Percentiles rank a stretch among this genome's conserved stretches.
phyloP scores from a whole-genome alignment of 2,113 vertebrate species.

The Leucopternis melanops region DNA sequence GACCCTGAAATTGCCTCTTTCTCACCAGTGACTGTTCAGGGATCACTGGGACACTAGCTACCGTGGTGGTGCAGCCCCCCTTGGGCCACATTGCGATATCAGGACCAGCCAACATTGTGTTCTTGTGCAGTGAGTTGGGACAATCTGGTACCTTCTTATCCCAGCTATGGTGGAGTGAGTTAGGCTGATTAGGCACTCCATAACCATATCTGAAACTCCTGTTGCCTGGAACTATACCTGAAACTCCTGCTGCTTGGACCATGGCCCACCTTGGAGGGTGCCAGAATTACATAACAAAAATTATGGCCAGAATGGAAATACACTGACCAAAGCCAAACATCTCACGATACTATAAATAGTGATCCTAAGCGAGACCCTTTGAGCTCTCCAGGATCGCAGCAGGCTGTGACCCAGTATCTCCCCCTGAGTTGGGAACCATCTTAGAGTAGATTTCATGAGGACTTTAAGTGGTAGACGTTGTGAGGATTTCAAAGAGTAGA shows the following conservation, averaged over 20 bases:
- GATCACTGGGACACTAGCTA: background rate
- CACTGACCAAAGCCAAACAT: background rate
- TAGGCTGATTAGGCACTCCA: too few relatives aligned
- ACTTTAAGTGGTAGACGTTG: too few relatives aligned
- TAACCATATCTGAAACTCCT: too few relatives aligned
- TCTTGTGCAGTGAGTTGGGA: too few relatives aligned
- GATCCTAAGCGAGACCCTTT: background rate
- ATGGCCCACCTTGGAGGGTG: too few relatives aligned
- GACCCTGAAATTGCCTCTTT: background rate
- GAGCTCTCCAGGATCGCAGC: background rate
- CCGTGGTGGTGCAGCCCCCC: too few relatives aligned
- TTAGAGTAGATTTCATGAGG: background rate
- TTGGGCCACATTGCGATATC: too few relatives aligned
- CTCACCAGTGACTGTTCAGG: background rate
- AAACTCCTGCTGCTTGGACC: too few relatives aligned
- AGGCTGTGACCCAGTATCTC: background rate
- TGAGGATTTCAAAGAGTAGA: background rate
- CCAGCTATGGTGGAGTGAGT: too few relatives aligned
- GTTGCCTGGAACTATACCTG: too few relatives aligned
- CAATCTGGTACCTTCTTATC: too few relatives aligned
- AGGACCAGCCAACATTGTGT: too few relatives aligned
- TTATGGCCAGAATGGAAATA: background rate
- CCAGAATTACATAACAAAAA: background rate
- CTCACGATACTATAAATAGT: background rate
- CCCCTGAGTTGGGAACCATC: background rate